Base-by-base conservation (phyloP, 2,113 vertebrate species). In the Oreochromis niloticus region DNA sequence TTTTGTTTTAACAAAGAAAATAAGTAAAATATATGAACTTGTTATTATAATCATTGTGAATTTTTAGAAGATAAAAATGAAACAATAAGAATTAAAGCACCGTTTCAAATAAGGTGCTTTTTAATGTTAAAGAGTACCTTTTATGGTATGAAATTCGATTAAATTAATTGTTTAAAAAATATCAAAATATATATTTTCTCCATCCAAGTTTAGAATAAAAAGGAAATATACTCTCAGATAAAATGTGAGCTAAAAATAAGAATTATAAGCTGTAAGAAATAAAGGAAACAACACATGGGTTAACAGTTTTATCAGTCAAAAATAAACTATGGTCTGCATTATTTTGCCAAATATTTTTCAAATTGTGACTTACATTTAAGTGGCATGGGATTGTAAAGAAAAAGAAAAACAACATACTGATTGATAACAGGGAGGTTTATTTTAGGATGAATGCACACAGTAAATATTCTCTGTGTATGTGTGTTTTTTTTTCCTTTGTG, bases 361-460 rank as follows among this genome's bases (percentile, higher is more conserved):
- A 10, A 46, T 73, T 73, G 22, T 17, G 22, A 27, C 22, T 73
- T 27, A 17, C n/a, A 27, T 75, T 75, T 32, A 75, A 32, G 9
- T 32, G 43, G 24, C 43, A 75, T 50, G 41, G 22, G 41, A 48
- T 27, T 48, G 24, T 17, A 19, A 30, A 50, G 13, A 50, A 75
- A 48, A 75, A 75, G 24, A 19, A 75, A 75, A 79, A 80, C 50
- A 83, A 85, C 14, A 32, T 48, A 61, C 5, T 48, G 73, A 9
- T 43, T 73, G 39, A 82, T 82, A 61, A 54, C 48, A 41, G 32
- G 57, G 68, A 30, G 6, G 52, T 81, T 11, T 93, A 63, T 86
- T 83, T 87, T 19, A 52, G 41, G 36, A 79, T 79, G 34, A 75
- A 84, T 59, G 68, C 6, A 34, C 68, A 13, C 3, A 12, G 6